Percentiles rank a stretch among this genome's conserved stretches.
Evolutionary conservation across 2,888 invertebrate genomes (phyloP).

Genomic region (Drosophila suboccidentalis): DNA sequence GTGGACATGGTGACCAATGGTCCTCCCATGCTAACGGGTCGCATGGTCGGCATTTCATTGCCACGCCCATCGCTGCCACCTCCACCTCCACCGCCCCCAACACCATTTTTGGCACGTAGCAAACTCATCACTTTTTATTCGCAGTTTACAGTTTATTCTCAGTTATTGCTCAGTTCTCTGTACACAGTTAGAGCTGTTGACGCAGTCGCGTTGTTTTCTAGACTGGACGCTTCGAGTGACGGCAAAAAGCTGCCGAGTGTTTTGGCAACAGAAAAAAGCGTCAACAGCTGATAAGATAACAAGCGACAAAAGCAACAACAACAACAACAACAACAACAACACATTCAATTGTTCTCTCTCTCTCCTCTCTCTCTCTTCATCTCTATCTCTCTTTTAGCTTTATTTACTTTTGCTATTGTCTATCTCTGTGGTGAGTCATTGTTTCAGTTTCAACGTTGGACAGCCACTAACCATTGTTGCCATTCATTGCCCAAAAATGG

Average conservation of each 20-base stretch:
- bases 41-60: constrained; percentile 70
- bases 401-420: constrained; percentile 9
- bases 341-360: constrained; percentile 1
- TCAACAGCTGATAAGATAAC: constrained; percentile 61
- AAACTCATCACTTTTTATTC: constrained; percentile 58
- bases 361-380: too few relatives aligned
- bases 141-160: background rate
- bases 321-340: constrained; percentile 1
- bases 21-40: constrained; percentile 69
- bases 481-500: constrained; percentile 42
- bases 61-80: constrained; percentile 37
- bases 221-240: constrained; percentile 43
- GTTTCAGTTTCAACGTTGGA: constrained; percentile 8
- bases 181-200: constrained; percentile 28
- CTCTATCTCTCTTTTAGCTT: background rate
- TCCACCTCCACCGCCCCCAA: constrained; percentile 17
- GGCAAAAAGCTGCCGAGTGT: constrained; percentile 15
- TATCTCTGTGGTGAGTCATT: constrained; percentile 37
- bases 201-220: constrained; percentile 29
- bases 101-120: constrained; percentile 57
- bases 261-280: constrained; percentile 2
- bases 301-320: constrained; percentile 3
- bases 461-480: constrained; percentile 25
- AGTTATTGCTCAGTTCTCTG: background rate
- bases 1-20: constrained; percentile 74